A percentile compares a stretch with the other conserved stretches of the same genome.
phyloP scores from a whole-genome alignment of 37 sponge, comb jelly and placozoan species.

The Diacarnus erythraeanus region DNA sequence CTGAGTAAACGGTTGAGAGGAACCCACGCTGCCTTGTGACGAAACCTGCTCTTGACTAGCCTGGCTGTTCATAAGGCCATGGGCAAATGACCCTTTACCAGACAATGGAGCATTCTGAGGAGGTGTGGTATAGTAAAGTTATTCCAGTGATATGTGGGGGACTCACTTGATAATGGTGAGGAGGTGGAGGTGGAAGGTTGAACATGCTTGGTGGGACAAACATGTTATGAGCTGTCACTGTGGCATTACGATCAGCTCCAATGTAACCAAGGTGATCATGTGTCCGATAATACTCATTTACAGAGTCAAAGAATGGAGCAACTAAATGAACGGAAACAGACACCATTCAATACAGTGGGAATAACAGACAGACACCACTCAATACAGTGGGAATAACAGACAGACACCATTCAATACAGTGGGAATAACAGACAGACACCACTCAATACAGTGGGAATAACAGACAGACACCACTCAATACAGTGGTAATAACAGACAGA shows the following conservation, averaged over 20 bases:
- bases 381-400: no score
- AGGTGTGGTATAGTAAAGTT: not conserved
- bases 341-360: no score
- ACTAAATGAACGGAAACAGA: not conserved
- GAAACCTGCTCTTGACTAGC: slow-evolving; percentile 51
- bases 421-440: no score
- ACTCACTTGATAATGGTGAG: slow-evolving; percentile 41
- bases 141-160: not conserved
- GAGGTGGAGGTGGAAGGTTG: slow-evolving; percentile 74
- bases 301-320: slow-evolving; percentile 16
- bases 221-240: slow-evolving; percentile 78
- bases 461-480: no score
- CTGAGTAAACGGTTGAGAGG: slow-evolving; percentile 85
- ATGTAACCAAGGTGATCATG: slow-evolving; percentile 91
- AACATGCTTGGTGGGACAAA: slow-evolving; percentile 90
- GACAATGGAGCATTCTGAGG: not conserved
- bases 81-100: slow-evolving; percentile 37
- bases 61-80: slow-evolving; percentile 66
- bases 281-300: slow-evolving; percentile 80
- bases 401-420: no score
- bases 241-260: slow-evolving; percentile 64
- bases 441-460: no score
- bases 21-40: not conserved
- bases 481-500: no score
- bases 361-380: no score